Evolutionary conservation across 2,113 vertebrate genomes (phyloP).

Genomic region (Platanista minor): DNA sequence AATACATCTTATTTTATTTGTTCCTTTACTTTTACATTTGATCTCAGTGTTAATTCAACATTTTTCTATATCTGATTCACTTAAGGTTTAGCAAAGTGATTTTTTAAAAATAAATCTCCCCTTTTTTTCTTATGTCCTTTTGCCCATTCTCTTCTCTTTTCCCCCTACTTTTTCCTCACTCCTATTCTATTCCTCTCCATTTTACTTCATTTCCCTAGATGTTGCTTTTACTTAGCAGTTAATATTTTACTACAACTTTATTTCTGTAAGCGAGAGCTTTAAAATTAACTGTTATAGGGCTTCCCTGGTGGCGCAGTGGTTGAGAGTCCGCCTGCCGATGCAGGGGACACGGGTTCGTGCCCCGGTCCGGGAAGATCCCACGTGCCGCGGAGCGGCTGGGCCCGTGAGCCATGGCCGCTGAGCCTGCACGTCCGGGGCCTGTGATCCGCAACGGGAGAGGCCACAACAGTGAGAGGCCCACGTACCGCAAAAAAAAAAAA

Average conservation of each 20-base stretch:
- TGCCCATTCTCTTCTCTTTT: background rate
- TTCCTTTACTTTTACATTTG: background rate
- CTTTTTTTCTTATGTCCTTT: background rate
- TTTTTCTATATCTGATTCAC: background rate
- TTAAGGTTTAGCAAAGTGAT: background rate
- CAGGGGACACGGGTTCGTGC: no score
- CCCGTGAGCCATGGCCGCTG: no score
- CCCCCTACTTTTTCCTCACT: background rate
- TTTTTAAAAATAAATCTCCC: background rate
- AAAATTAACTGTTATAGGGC: background rate
- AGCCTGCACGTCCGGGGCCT: no score
- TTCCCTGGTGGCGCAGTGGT: no score
- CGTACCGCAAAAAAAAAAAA: no score
- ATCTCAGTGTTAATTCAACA: background rate
- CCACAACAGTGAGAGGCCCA: no score
- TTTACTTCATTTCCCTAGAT: background rate
- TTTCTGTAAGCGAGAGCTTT: background rate
- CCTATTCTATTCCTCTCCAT: background rate
- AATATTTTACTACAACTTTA: background rate
- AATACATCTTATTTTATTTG: background rate
- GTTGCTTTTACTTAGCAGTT: background rate
- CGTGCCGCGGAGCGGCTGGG: no score
- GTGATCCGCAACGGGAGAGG: no score
- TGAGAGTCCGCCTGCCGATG: no score
- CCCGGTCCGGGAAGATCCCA: no score